Evolutionary conservation across 2,888 invertebrate genomes (phyloP).

Genomic region (Leuctra nigra): DNA sequence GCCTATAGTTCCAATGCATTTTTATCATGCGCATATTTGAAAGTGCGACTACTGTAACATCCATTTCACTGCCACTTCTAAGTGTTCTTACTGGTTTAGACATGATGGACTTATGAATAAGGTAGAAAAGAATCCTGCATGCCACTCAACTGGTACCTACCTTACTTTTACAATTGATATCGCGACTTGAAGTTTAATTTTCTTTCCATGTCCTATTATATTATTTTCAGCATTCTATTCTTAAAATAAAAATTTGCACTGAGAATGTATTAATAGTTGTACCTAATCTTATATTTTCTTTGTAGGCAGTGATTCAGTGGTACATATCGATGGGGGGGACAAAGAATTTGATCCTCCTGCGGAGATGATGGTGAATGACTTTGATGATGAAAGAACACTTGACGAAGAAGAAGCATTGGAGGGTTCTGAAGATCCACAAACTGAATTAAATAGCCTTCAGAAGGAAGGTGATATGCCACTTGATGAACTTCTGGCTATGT

Average conservation of each 20-base stretch:
- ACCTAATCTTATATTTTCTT: no score
- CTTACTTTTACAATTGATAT: not conserved
- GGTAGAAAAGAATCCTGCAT: no score
- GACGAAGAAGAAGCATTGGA: constrained; percentile 96
- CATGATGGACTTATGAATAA: no score
- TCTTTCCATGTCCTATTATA: not conserved
- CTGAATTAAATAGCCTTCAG: constrained; percentile 82
- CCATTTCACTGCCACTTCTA: no score
- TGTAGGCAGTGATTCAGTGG: constrained; percentile 13
- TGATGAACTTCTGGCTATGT: constrained; percentile 84
- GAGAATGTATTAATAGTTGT: not conserved
- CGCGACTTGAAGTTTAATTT: not conserved
- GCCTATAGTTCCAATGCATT: no score
- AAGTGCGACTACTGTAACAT: no score
- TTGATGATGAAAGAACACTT: constrained; percentile 93
- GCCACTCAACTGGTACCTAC: no score
- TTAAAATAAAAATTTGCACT: not conserved
- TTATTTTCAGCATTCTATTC: not conserved
- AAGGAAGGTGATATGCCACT: constrained; percentile 94
- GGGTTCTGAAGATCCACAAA: constrained; percentile 80
- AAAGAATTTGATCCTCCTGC: constrained; percentile 80
- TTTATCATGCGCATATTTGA: no score
- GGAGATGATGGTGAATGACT: constrained; percentile 96
- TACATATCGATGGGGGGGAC: constrained; percentile 21
- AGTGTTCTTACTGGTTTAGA: no score